Conservation (phyloP, 92 coral and sea anemone genomes). For the Umimayanthus kanabou region DNA sequence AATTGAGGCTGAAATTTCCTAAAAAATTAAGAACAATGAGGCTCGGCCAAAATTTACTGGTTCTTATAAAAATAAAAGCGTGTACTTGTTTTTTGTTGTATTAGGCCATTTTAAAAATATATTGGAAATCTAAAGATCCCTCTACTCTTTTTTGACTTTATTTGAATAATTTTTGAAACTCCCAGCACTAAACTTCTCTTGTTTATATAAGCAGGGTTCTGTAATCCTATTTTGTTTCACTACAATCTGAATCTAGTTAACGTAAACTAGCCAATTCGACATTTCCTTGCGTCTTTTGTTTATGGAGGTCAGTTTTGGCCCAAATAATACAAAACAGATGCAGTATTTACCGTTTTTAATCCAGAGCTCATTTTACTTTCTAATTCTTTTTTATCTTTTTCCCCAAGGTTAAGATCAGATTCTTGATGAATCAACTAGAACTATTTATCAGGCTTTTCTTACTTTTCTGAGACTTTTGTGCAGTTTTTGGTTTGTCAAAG, state of each 20-base stretch:
- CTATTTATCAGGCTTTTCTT: neutral
- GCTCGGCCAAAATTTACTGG: too few relatives aligned
- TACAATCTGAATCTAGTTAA: neutral
- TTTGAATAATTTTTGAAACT: too few relatives aligned
- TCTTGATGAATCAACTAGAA: neutral
- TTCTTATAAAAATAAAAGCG: too few relatives aligned
- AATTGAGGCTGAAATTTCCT: too few relatives aligned
- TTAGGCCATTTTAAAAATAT: too few relatives aligned
- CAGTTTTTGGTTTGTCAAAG: neutral
- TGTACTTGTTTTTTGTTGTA: too few relatives aligned
- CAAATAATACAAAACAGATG: neutral
- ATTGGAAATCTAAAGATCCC: neutral
- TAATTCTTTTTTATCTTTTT: neutral
- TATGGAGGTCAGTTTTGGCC: neutral
- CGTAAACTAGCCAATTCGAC: neutral
- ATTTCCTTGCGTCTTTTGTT: neutral
- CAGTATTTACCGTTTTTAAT: neutral
- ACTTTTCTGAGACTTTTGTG: neutral
- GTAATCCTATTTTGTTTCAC: neutral
- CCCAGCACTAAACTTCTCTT: neutral
- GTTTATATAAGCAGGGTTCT: neutral
- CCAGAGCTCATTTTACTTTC: conserved; percentile 8
- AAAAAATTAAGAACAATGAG: too few relatives aligned
- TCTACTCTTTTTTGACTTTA: too few relatives aligned
- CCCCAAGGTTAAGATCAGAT: neutral